These are phyloP conservation scores for Nemoura dubitans DNA, from an alignment of 2,888 invertebrate species.

Conservation along the genomic window DNA sequence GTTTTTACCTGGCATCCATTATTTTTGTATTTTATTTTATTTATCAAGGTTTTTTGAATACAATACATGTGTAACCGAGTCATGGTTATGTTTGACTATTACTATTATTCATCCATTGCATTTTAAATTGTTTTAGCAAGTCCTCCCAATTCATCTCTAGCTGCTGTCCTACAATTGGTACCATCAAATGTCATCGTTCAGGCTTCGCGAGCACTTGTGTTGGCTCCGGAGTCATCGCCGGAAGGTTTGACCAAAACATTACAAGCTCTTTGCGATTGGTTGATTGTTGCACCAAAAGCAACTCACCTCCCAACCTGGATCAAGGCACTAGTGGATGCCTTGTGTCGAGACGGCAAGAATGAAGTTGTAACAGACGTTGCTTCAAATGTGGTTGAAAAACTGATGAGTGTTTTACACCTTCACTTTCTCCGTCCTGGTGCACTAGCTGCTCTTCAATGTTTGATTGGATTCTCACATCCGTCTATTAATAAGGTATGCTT, in stretches of 20 bases:
- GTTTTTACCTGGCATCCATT: not conserved
- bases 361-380: conserved; percentile 68
- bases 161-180: conserved; percentile 68
- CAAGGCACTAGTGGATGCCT: conserved; percentile 70
- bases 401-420: conserved; percentile 67
- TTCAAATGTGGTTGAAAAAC: conserved; percentile 66
- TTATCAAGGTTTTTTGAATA: too few relatives aligned
- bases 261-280: conserved; percentile 74
- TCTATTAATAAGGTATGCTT: conserved; percentile 21
- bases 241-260: conserved; percentile 70
- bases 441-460: conserved; percentile 70
- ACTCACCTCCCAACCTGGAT: conserved; percentile 73
- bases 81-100: too few relatives aligned
- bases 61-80: too few relatives aligned
- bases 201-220: conserved; percentile 62
- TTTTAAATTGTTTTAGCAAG: not conserved
- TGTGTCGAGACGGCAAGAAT: conserved; percentile 55
- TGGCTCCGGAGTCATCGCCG: conserved; percentile 58
- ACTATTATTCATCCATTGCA: too few relatives aligned
- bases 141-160: conserved; percentile 66
- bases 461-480: conserved; percentile 59
- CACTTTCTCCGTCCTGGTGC: conserved; percentile 67
- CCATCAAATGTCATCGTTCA: conserved; percentile 57
- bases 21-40: not conserved
- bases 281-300: conserved; percentile 70